phyloP scores from a whole-genome alignment of 2,888 invertebrate species.

The Acanthosepion lycidas region DNA sequence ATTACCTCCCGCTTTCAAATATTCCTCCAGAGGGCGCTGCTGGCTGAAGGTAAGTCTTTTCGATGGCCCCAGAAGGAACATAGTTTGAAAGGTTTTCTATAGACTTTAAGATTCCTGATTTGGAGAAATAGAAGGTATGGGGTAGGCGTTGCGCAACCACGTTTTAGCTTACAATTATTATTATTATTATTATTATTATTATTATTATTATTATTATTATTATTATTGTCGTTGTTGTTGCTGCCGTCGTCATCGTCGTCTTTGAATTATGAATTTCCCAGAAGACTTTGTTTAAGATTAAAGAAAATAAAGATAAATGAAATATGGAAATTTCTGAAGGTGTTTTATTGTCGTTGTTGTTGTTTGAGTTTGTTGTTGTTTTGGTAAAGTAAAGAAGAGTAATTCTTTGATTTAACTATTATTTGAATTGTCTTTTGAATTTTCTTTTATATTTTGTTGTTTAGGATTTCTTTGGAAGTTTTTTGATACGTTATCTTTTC shows the following conservation, averaged over 20 bases:
- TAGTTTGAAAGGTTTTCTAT: slow-evolving; percentile 22
- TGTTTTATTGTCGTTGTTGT: background rate
- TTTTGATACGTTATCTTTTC: background rate
- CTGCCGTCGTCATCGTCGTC: background rate
- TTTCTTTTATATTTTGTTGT: background rate
- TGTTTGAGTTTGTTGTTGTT: background rate
- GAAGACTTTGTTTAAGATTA: background rate
- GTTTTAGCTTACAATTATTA: background rate
- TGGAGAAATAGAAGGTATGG: background rate
- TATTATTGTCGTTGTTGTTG: background rate
- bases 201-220: slow-evolving; percentile 1
- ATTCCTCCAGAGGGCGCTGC: slow-evolving; percentile 22
- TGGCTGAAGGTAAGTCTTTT: slow-evolving; percentile 33
- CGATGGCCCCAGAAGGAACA: slow-evolving; percentile 20
- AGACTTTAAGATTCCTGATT: slow-evolving; percentile 6
- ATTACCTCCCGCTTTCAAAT: slow-evolving; percentile 33
- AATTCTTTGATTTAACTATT: background rate
- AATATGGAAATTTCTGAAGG: background rate
- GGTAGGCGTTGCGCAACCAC: too few species aligned
- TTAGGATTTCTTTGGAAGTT: background rate
- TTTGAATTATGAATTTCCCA: slow-evolving; percentile 33
- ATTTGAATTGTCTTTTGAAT: background rate
- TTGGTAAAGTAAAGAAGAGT: background rate
- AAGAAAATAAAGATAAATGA: slow-evolving; percentile 20
- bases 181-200: background rate